Conservation (phyloP, 1,140 invertebrate genomes). For the Carposina sasakii region DNA sequence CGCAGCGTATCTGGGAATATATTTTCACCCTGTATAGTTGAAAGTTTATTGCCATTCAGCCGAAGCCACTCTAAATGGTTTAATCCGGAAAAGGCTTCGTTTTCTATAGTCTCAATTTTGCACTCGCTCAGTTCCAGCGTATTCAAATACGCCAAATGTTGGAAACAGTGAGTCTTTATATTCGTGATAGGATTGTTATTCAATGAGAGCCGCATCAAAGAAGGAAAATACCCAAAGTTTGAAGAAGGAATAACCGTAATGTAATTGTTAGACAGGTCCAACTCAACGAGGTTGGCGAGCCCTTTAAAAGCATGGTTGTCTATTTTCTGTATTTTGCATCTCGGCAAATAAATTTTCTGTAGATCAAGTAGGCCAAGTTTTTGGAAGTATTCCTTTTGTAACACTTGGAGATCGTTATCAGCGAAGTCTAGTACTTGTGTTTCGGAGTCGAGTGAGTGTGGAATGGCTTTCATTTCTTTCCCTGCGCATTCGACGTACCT, state of each 20-base stretch:
- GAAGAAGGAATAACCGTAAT: slow-evolving; percentile 83
- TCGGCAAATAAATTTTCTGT: slow-evolving; percentile 87
- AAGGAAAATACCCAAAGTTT: slow-evolving; percentile 83
- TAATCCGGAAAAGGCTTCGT: slow-evolving; percentile 86
- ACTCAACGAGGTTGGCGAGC: slow-evolving; percentile 89
- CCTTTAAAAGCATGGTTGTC: slow-evolving; percentile 86
- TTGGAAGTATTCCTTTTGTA: slow-evolving; percentile 84
- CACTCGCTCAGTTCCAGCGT: slow-evolving; percentile 88
- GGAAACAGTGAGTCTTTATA: slow-evolving; percentile 83
- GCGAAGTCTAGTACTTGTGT: slow-evolving; percentile 92
- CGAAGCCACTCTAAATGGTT: slow-evolving; percentile 87
- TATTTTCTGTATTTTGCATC: slow-evolving; percentile 83
- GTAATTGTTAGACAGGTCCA: slow-evolving; percentile 89
- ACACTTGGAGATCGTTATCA: slow-evolving; percentile 83
- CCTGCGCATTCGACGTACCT: slow-evolving; percentile 90
- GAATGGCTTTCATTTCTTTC: slow-evolving; percentile 82
- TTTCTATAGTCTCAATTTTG: slow-evolving; percentile 82
- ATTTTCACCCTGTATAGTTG: slow-evolving; percentile 77
- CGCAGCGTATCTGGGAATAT: slow-evolving; percentile 83
- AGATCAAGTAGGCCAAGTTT: slow-evolving; percentile 87
- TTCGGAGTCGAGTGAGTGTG: slow-evolving; percentile 87
- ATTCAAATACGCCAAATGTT: slow-evolving; percentile 81
- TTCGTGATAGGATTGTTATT: slow-evolving; percentile 86
- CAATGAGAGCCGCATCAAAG: slow-evolving; percentile 86
- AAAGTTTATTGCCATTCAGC: slow-evolving; percentile 86